These are phyloP conservation scores for Geothlypis trichas DNA, from an alignment of 2,113 vertebrate genomes.

Conservation along the genomic window DNA sequence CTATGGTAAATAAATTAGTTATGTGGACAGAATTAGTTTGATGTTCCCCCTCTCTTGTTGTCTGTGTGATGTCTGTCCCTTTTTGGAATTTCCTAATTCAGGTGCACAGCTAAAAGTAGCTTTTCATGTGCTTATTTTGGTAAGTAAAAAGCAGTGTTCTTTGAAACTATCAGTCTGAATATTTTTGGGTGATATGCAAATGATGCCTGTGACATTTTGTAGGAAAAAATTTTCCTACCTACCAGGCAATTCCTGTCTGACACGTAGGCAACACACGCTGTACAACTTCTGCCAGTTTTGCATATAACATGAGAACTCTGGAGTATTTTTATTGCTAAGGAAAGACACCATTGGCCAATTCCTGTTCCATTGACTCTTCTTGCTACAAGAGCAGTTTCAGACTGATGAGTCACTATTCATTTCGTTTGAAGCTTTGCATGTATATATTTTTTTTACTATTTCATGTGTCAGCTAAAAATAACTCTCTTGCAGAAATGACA, in stretches of 20 bases:
- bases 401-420: conserved; percentile 12
- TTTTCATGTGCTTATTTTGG: not conserved
- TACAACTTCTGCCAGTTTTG: not conserved
- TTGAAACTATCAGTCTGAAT: not conserved
- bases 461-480: conserved; percentile 60
- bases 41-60: not conserved
- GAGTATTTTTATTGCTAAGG: not conserved
- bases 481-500: conserved; percentile 38
- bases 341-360: not conserved
- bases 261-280: not conserved
- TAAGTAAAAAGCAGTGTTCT: not conserved
- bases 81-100: not conserved
- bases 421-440: conserved; percentile 7
- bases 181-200: not conserved
- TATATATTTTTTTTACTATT: not conserved
- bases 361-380: not conserved
- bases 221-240: not conserved
- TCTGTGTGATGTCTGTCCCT: not conserved
- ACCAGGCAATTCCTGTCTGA: not conserved
- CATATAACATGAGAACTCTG: not conserved
- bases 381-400: not conserved
- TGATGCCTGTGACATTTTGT: not conserved
- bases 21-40: not conserved
- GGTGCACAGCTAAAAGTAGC: not conserved
- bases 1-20: not conserved